phyloP scores from a whole-genome alignment of 2,888 invertebrate genomes.

The Pheosia gnoma region DNA sequence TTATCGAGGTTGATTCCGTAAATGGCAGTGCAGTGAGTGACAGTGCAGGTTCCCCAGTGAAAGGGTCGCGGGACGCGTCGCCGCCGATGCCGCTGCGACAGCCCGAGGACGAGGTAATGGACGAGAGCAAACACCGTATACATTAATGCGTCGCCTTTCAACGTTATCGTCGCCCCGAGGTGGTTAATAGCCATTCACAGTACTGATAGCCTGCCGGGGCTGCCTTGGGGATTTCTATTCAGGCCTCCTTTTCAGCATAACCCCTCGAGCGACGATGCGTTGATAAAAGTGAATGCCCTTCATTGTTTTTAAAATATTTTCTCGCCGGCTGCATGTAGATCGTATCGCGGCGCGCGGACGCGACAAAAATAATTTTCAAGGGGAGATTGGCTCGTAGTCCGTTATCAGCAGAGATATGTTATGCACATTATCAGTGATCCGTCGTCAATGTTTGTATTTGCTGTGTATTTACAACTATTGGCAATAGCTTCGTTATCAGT shows the following conservation, averaged over 20 bases:
- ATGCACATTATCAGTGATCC: conserved; percentile 40
- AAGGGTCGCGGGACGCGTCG: conserved; percentile 65
- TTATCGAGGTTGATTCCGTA: conserved; percentile 66
- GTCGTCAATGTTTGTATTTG: conserved; percentile 41
- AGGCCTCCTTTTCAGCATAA: conserved; percentile 64
- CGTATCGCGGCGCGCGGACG: conserved; percentile 55
- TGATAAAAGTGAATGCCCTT: conserved; percentile 78
- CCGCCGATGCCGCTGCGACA: conserved; percentile 75
- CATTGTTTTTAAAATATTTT: conserved; percentile 78
- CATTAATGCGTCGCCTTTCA: conserved; percentile 64
- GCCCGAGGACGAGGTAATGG: conserved; percentile 76
- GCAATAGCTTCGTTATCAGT: conserved; percentile 12
- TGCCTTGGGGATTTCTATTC: conserved; percentile 70
- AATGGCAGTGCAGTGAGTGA: conserved; percentile 79
- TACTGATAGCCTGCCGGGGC: conserved; percentile 70
- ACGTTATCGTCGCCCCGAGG: conserved; percentile 78
- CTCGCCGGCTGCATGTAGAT: conserved; percentile 66
- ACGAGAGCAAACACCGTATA: conserved; percentile 63
- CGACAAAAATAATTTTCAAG: conserved; percentile 60
- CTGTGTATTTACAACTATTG: conserved; percentile 13
- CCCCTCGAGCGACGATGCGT: conserved; percentile 75
- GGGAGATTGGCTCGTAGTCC: conserved; percentile 56
- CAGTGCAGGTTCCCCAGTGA: conserved; percentile 65
- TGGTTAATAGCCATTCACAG: conserved; percentile 77
- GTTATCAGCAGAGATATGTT: conserved; percentile 63